Base-by-base conservation (phyloP, 2,888 invertebrate genomes). In the Apeira syringaria region DNA sequence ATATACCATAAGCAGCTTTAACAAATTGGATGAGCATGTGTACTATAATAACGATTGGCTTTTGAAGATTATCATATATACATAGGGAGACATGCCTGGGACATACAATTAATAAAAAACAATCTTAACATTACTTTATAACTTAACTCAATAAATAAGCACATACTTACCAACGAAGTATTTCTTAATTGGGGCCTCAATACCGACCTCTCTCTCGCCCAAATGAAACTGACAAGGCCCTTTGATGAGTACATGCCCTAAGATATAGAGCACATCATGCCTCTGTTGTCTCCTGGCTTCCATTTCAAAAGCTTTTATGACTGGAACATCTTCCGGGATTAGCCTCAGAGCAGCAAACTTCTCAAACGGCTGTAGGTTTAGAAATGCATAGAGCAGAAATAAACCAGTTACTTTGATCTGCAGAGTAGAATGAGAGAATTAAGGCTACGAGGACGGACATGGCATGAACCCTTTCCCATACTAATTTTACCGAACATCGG, bases 401-500 rank as follows among this genome's bases (percentile, higher is more conserved):
- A 88, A 55, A 0, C 84, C 86, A 0, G 74, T 72, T 39, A 87
- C 72, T 1, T 75, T 68, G 46, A 79, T 75, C 88, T 88, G 62
- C 0, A 5, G 10, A 28, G n/a, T n/a, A n/a, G n/a, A n/a, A n/a
- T n/a, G n/a, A n/a, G n/a, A n/a, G n/a, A n/a, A n/a, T n/a, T n/a
- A n/a, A n/a, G n/a, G n/a, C n/a, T n/a, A n/a, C n/a, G n/a, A n/a
- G n/a, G n/a, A n/a, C n/a, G n/a, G n/a, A n/a, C n/a, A n/a, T n/a
- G n/a, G n/a, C n/a, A n/a, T n/a, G n/a, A n/a, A n/a, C n/a, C n/a
- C n/a, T n/a, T n/a, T n/a, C n/a, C n/a, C n/a, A n/a, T n/a, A n/a
- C n/a, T n/a, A n/a, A n/a, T n/a, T n/a, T n/a, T n/a, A n/a, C n/a
- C n/a, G n/a, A n/a, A n/a, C n/a, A n/a, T n/a, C n/a, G n/a, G n/a